These are phyloP conservation scores for Ectemnius continuus DNA, from an alignment of 2,888 invertebrate species.

Conservation along the genomic window DNA sequence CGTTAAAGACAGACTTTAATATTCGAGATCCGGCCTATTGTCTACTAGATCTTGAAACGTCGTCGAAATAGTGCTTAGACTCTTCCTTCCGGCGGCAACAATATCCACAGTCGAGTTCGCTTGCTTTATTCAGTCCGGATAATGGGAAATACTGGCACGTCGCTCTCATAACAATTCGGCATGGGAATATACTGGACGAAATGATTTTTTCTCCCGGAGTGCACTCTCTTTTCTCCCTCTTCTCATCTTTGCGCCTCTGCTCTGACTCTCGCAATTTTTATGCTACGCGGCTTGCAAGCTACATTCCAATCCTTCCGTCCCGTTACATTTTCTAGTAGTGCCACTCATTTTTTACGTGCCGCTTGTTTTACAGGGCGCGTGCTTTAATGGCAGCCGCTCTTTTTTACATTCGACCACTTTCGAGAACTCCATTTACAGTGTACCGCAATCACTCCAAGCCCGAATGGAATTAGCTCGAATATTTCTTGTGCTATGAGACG, in stretches of 20 bases:
- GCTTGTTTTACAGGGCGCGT: neutral
- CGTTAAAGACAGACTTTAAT: neutral
- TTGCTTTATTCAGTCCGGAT: constrained; percentile 50
- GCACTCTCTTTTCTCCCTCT: no score
- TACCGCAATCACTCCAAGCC: neutral
- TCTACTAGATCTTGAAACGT: constrained; percentile 5
- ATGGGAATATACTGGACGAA: constrained; percentile 22
- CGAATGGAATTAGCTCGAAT: neutral
- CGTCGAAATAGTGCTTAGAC: constrained; percentile 44
- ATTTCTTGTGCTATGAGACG: neutral
- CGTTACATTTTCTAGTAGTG: constrained; percentile 11
- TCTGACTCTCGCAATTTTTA: constrained; percentile 38
- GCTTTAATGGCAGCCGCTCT: neutral
- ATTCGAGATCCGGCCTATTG: neutral
- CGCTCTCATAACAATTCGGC: constrained; percentile 40
- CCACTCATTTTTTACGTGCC: constrained; percentile 16
- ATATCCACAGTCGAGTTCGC: constrained; percentile 44
- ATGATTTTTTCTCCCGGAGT: constrained; percentile 11
- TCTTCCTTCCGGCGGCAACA: constrained; percentile 31
- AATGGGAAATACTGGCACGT: constrained; percentile 48
- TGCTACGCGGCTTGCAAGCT: constrained; percentile 28
- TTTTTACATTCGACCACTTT: constrained; percentile 17
- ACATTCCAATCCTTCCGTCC: constrained; percentile 37
- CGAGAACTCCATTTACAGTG: constrained; percentile 2
- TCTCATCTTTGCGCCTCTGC: neutral